Conservation (phyloP, 2,888 invertebrate species). For the Steinernema scapterisci region DNA sequence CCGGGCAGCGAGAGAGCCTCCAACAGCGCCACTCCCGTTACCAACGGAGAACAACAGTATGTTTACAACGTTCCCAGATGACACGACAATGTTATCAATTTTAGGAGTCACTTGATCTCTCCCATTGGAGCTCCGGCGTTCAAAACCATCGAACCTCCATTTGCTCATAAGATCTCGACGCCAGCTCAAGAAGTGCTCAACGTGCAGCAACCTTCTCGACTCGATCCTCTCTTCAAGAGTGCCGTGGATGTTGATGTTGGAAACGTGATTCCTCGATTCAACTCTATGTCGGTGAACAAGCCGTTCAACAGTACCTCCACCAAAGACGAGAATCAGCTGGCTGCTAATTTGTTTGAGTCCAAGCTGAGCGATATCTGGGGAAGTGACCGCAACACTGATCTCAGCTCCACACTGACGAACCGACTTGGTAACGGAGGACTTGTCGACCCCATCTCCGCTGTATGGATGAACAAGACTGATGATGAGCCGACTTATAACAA, state of each 20-base stretch:
- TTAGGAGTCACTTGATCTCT: too few relatives aligned
- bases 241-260: background rate
- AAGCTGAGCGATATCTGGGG: constrained; percentile 18
- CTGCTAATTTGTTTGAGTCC: constrained; percentile 9
- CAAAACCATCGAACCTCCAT: background rate
- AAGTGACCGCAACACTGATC: background rate
- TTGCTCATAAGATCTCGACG: background rate
- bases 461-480: background rate
- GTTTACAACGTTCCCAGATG: background rate
- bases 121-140: background rate
- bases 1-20: constrained; percentile 19
- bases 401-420: background rate
- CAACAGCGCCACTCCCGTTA: background rate
- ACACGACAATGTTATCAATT: background rate
- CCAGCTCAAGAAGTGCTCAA: background rate
- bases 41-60: background rate
- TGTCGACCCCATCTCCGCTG: constrained; percentile 1
- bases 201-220: background rate
- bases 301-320: background rate
- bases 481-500: background rate
- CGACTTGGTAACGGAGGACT: constrained; percentile 9
- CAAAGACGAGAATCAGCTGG: constrained; percentile 18
- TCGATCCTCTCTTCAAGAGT: background rate
- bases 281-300: background rate
- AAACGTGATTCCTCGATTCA: background rate